Evolutionary conservation across 2,797 vertebrate genomes (phyloP).

Genomic region (Tamandua tetradactyla): DNA sequence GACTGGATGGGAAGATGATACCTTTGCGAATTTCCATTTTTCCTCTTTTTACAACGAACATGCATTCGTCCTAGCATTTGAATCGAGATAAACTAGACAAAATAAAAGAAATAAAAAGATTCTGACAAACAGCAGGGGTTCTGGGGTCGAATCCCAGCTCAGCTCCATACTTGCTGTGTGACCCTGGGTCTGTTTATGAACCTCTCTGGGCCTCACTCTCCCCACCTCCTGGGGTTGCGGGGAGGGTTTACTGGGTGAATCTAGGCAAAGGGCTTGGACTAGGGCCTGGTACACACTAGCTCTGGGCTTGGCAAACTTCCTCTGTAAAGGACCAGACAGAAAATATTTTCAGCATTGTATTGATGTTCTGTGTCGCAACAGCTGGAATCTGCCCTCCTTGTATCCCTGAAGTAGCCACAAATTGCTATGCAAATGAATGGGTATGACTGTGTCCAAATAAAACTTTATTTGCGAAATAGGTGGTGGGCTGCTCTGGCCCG

Average conservation of each 20-base stretch:
- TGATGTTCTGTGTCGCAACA: not conserved
- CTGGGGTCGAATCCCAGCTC: not conserved
- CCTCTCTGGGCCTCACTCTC: not conserved
- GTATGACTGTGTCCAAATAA: not conserved
- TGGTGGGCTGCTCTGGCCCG: rapidly evolving
- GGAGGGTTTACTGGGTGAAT: not conserved
- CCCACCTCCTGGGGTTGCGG: not conserved
- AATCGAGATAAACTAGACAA: not conserved
- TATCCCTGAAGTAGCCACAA: not conserved
- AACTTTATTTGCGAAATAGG: not conserved
- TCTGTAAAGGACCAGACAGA: not conserved
- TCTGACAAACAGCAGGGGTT: not conserved
- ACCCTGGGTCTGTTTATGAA: not conserved
- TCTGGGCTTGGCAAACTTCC: not conserved
- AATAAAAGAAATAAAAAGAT: not conserved
- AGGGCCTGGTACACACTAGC: not conserved
- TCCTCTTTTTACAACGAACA: not conserved
- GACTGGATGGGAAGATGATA: not conserved
- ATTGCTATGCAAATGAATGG: rapidly evolving
- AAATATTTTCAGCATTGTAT: not conserved
- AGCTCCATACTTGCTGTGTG: not conserved
- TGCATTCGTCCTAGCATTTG: not conserved
- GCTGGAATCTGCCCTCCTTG: not conserved
- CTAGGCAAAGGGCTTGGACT: not conserved
- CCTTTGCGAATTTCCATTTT: not conserved